Base-by-base conservation (phyloP, 2,888 invertebrate species). In the Ditylenchus weischeri region DNA sequence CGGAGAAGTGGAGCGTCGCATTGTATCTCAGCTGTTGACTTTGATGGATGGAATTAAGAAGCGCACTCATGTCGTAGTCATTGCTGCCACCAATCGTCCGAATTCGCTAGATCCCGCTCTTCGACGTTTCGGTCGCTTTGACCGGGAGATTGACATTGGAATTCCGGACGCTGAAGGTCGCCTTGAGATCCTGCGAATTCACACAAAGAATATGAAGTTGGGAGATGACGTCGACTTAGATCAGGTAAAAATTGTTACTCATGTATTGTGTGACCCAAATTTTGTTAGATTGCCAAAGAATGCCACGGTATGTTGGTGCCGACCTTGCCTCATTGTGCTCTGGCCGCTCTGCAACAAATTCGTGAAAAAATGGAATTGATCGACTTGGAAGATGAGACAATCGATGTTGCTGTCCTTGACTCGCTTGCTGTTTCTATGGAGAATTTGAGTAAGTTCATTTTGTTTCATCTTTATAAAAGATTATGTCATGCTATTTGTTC, bases 361-460 rank as follows among this genome's bases (percentile, higher is more conserved):
- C 89, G 98, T 78, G 98, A 98, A 86, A 99, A 98, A 87, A 99
- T 99, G 98, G 98, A 99, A 85, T 88, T 98, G 65, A 99, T 99
- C 82, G 98, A 99, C 86, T 87, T 99, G 78, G 98, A 98, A 84
- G 98, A 99, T 83, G 98, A 98, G 83, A 92, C 93, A 85, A 96
- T 99, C 82, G 98, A 99, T 86, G 98, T 98, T 0, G 96, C 96
- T 85, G 93, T 94, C 36, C 88, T 98, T 75, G 91, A 92, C 84
- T 94, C 95, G 3, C 88, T 98, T 77, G 98, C 98, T 68, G 98
- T 99, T 29, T 91, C 95, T 54, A 81, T 81, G 81, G 81, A 81
- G 64, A 81, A 58, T 29, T 58, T 58, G 21, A 36, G 59, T 58
- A 58, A 58, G 59, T 23, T 35, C 29, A 8, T 13, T n/a, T 54